phyloP scores from a whole-genome alignment of 2,113 vertebrate genomes.

The Ornithorhynchus anatinus region DNA sequence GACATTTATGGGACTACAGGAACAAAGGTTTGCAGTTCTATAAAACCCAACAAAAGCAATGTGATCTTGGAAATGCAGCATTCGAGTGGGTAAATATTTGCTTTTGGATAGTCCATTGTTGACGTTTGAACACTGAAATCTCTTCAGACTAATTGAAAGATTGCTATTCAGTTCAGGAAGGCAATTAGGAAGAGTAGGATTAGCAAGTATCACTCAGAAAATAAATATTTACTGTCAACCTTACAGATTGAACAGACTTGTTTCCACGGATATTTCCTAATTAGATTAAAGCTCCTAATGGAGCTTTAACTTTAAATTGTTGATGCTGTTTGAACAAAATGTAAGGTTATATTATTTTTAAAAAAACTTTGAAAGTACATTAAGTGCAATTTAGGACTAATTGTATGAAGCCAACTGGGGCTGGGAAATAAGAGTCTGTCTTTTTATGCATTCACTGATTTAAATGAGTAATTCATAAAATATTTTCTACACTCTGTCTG shows the following conservation, averaged over 20 bases:
- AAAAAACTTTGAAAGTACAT: conserved; percentile 4
- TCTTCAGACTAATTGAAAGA: conserved; percentile 26
- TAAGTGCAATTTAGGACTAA: conserved; percentile 14
- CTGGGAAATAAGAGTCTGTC: conserved; percentile 10
- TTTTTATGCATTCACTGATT: conserved; percentile 30
- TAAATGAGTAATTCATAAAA: conserved; percentile 48
- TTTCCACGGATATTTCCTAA: conserved; percentile 44
- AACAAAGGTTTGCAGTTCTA: conserved; percentile 17
- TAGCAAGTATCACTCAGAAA: conserved; percentile 45
- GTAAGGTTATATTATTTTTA: neutral
- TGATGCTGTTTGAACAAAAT: conserved; percentile 16
- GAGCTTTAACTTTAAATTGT: neutral
- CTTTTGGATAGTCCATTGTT: conserved; percentile 25
- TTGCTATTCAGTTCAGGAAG: neutral
- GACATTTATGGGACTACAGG: neutral
- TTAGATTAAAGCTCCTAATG: conserved; percentile 25
- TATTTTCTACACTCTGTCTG: conserved; percentile 6
- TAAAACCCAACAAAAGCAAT: conserved; percentile 19
- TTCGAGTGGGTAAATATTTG: conserved; percentile 29
- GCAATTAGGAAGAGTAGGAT: conserved; percentile 39
- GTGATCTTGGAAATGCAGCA: conserved; percentile 7
- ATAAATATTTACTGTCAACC: conserved; percentile 31
- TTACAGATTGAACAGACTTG: conserved; percentile 34
- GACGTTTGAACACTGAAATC: conserved; percentile 20
- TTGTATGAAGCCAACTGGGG: conserved; percentile 30